Conservation (phyloP, 2,113 vertebrate genomes). For the Pterocles gutturalis region DNA sequence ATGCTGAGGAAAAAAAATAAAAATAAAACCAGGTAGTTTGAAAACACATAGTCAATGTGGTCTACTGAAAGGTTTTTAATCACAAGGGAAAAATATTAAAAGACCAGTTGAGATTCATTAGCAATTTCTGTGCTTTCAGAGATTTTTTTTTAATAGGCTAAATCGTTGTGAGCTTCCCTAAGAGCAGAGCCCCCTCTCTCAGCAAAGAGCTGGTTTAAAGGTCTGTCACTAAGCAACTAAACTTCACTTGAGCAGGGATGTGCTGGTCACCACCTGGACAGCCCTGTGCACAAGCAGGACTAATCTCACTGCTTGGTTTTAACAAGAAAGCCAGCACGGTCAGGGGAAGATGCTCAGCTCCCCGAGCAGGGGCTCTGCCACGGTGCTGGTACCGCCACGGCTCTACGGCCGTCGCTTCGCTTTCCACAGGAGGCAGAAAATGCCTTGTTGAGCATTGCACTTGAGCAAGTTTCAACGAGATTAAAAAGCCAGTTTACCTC, state of each 20-base stretch:
- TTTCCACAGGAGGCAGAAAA: neutral
- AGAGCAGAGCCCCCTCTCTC: neutral
- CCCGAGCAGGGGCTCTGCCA: neutral
- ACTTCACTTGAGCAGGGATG: fast-evolving
- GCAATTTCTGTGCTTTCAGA: neutral
- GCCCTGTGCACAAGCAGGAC: fast-evolving
- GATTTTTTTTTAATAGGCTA: neutral
- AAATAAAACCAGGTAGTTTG: neutral
- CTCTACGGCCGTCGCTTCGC: fast-evolving
- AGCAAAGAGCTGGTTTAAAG: neutral
- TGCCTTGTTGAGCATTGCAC: fast-evolving
- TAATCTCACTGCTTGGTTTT: fast-evolving
- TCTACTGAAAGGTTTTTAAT: neutral
- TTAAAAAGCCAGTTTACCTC: neutral
- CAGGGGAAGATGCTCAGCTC: no score
- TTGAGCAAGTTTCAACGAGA: no score
- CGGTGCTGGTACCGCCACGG: fast-evolving
- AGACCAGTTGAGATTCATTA: neutral
- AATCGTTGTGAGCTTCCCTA: neutral
- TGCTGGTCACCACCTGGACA: neutral
- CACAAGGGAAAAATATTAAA: neutral
- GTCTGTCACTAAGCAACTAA: neutral
- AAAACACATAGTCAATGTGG: neutral
- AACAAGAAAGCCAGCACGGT: fast-evolving
- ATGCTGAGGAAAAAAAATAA: constrained; percentile 30